phyloP scores from a whole-genome alignment of 2,113 vertebrate species.

The Bambusicola thoracicus region DNA sequence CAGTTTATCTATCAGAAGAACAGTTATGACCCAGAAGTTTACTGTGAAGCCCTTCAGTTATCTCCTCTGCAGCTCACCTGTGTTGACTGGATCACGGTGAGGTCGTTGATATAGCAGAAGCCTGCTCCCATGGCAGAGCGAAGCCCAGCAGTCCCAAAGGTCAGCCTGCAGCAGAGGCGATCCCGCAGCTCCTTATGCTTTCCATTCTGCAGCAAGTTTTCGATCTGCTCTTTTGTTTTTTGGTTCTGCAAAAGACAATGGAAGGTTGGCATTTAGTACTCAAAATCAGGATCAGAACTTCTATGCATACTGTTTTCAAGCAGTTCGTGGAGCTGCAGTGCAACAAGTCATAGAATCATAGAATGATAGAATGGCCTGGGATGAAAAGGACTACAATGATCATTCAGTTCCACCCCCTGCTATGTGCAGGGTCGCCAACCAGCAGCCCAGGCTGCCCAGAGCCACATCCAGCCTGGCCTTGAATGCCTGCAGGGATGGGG shows the following conservation, averaged over 20 bases:
- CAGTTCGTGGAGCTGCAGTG: accelerated
- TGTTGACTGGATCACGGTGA: constrained; percentile 94
- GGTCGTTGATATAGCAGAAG: constrained; percentile 93
- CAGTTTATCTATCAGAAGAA: accelerated
- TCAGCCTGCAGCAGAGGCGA: constrained; percentile 87
- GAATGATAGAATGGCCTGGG: too few species aligned
- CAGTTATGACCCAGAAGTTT: accelerated
- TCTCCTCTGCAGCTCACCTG: constrained; percentile 75
- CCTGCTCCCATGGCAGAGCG: constrained; percentile 93
- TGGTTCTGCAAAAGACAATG: constrained; percentile 78
- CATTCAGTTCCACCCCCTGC: too few species aligned
- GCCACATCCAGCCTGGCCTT: too few species aligned
- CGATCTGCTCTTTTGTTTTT: constrained; percentile 87
- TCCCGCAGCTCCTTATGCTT: constrained; percentile 81
- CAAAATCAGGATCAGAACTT: neutral
- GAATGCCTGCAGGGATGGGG: too few species aligned
- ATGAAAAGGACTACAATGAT: too few species aligned
- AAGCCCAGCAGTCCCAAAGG: constrained; percentile 92
- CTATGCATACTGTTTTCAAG: accelerated
- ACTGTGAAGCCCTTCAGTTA: accelerated
- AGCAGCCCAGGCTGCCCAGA: too few species aligned
- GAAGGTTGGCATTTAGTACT: neutral
- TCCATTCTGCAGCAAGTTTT: constrained; percentile 79
- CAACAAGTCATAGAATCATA: neutral
- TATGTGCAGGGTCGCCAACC: too few species aligned